Base-by-base conservation (phyloP, 2,888 invertebrate genomes). In the Cecidostiba fungosa region DNA sequence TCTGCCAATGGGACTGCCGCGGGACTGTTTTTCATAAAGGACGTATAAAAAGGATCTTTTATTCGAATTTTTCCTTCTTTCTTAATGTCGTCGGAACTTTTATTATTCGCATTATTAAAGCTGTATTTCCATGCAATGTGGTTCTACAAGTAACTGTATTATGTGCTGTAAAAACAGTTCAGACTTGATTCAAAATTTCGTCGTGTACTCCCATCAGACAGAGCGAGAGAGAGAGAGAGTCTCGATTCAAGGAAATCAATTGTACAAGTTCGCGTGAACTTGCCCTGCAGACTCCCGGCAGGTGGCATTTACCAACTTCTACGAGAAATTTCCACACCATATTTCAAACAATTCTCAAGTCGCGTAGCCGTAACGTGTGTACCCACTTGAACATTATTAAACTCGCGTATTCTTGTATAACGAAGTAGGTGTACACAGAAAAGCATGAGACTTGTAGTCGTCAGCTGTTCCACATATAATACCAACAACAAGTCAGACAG, bases 341-440 rank as follows among this genome's bases (percentile, higher is more conserved):
- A 79, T 74, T 69, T 80, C 80, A 76, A 59, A 70, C 79, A 69
- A 84, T 79, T 76, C 76, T 29, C 76, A 10, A 70, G 74, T 84
- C 39, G 36, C 23, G 69, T 23, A 3, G 14, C 43, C 19, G 50
- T 50, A 69, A 73, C 50, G 43, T 54, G 43, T 69, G 19, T 26
- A 73, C 10, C 32, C 12, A 39, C 14, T 12, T 3, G 16, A 36
- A 32, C 47, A 54, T 47, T 62, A 5, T 78, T 32, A 80, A 36
- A 32, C 72, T 39, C n/a, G 72, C n/a, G 3, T 47, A 1, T 0
- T 12, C 47, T 0, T 14, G 14, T 1, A 3, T 47, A 47, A 12
- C 14, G 47, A 16, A 47, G 47, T 12, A 16, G 14, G 47, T 1
- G 0, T 47, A 16, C 16, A 16, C 16, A 47, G 16, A 50, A 50